These are phyloP conservation scores for Rhagonycha fulva DNA, from an alignment of 2,888 invertebrate genomes.

Conservation along the genomic window DNA sequence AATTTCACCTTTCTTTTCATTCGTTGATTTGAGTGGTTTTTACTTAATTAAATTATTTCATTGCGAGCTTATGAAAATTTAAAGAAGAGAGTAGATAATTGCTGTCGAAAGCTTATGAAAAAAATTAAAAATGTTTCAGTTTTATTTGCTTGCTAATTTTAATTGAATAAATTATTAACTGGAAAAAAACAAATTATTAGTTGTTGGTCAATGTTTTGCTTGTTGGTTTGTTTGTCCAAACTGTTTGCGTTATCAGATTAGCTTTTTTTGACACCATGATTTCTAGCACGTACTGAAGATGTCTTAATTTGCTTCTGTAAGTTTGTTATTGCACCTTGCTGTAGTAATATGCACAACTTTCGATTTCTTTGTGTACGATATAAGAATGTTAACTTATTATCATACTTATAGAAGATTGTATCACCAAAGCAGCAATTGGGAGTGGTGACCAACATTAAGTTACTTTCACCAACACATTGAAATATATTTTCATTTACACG, in stretches of 20 bases:
- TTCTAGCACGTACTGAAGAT: background rate
- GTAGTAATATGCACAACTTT: slow-evolving; percentile 24
- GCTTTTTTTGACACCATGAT: background rate
- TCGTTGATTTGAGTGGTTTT: background rate
- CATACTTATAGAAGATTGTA: slow-evolving; percentile 25
- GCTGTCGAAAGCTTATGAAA: background rate
- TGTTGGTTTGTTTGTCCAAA: background rate
- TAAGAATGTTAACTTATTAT: slow-evolving; percentile 21
- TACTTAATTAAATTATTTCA: background rate
- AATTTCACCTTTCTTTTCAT: background rate
- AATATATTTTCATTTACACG: slow-evolving; percentile 15
- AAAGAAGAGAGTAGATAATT: background rate
- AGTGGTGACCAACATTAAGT: slow-evolving; percentile 43
- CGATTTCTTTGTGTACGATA: slow-evolving; percentile 23
- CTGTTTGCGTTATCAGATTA: background rate
- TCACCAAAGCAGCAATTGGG: slow-evolving; percentile 34
- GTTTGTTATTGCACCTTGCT: background rate
- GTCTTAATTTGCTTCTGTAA: background rate
- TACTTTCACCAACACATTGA: slow-evolving; percentile 49
- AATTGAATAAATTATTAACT: background rate
- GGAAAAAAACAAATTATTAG: background rate
- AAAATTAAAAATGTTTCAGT: too few relatives aligned
- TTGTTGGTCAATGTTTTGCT: too few relatives aligned
- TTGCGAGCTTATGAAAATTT: background rate
- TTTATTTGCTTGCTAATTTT: background rate